Conservation (phyloP, 2,888 invertebrate genomes). For the Adelognathus sp. region DNA sequence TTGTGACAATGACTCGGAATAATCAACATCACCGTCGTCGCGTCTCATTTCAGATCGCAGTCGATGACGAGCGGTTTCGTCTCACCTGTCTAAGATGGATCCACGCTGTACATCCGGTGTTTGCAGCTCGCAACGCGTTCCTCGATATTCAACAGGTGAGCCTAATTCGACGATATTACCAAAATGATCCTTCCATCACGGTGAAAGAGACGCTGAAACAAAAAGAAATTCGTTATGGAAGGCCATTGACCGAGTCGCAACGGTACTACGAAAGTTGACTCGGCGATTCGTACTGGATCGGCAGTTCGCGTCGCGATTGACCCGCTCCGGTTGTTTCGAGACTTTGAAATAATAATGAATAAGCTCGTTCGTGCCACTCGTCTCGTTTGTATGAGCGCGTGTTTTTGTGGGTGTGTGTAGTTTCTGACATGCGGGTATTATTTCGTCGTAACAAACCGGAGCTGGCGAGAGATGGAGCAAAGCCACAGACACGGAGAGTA, state of each 20-base stretch:
- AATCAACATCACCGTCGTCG: conserved; percentile 23
- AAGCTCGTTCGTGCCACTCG: neutral
- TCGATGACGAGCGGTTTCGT: conserved; percentile 88
- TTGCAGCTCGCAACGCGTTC: conserved; percentile 3
- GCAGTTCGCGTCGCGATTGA: conserved; percentile 73
- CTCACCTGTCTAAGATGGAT: conserved; percentile 86
- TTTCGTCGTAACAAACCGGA: conserved; percentile 60
- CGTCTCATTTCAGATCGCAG: conserved; percentile 85
- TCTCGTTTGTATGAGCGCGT: neutral
- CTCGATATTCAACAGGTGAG: conserved; percentile 59
- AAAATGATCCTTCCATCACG: conserved; percentile 34
- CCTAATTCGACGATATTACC: conserved; percentile 11
- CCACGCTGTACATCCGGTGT: neutral
- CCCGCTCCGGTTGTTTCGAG: conserved; percentile 49
- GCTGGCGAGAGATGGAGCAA: conserved; percentile 49
- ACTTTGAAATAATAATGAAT: conserved; percentile 78
- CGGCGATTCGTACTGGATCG: conserved; percentile 70
- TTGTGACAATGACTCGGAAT: too few species aligned
- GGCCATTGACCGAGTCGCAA: conserved; percentile 64
- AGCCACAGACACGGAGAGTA: conserved; percentile 52
- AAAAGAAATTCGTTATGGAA: conserved; percentile 48
- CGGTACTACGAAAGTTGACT: conserved; percentile 77
- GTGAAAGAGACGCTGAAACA: conserved; percentile 2
- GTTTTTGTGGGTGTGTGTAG: neutral
- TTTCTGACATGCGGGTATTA: conserved; percentile 69